Evolutionary conservation across 37 sponge, comb jelly and placozoan species (phyloP).

Genomic region (Geodia barretti): DNA sequence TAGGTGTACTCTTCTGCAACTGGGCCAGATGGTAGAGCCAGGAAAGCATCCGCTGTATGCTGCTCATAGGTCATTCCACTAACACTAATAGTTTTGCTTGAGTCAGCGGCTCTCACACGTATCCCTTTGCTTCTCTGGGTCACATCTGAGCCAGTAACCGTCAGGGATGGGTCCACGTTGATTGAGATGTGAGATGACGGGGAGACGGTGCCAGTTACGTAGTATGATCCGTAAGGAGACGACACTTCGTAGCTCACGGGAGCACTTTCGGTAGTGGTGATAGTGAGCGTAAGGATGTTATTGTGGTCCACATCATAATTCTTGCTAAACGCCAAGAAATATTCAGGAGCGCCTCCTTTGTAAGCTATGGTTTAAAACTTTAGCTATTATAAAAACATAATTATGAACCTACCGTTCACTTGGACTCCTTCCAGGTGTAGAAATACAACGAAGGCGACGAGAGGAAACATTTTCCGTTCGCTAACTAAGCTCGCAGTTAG

Average conservation of each 20-base stretch:
- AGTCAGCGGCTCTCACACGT: not conserved
- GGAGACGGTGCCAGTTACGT: not conserved
- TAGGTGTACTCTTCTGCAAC: not conserved
- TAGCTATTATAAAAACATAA: too few relatives aligned
- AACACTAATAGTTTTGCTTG: conserved; percentile 4
- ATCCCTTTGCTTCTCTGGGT: conserved; percentile 8
- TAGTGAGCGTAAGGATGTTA: not conserved
- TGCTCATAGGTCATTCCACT: conserved; percentile 28
- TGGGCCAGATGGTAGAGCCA: conserved; percentile 35
- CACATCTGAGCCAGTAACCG: not conserved
- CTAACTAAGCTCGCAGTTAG: too few relatives aligned
- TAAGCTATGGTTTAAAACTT: too few relatives aligned
- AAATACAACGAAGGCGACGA: too few relatives aligned
- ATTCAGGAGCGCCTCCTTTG: not conserved
- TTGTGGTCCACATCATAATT: not conserved
- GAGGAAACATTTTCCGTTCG: too few relatives aligned
- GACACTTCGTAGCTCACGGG: not conserved
- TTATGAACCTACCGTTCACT: too few relatives aligned
- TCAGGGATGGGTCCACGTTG: not conserved
- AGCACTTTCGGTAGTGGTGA: not conserved
- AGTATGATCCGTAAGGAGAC: not conserved
- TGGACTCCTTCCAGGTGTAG: too few relatives aligned
- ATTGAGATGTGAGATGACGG: not conserved
- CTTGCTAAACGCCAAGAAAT: not conserved
- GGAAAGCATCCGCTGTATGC: conserved; percentile 41